These are phyloP conservation scores for Piaya cayana DNA, from an alignment of 2,113 vertebrate species.

Conservation along the genomic window DNA sequence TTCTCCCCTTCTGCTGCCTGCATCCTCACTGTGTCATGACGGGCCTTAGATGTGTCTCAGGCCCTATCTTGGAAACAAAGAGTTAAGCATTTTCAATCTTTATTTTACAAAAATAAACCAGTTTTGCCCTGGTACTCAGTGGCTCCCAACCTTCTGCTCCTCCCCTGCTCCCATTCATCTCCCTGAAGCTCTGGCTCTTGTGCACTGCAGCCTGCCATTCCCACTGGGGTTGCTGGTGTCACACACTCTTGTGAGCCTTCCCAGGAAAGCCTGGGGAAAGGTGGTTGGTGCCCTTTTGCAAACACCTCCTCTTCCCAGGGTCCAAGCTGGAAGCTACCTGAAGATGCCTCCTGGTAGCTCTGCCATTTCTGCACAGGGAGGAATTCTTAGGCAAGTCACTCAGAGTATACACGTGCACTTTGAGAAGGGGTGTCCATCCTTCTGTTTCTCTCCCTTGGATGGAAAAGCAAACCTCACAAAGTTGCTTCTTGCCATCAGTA, in stretches of 20 bases:
- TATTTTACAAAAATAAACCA: slow-evolving; percentile 68
- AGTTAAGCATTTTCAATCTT: slow-evolving; percentile 43
- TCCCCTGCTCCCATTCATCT: background rate
- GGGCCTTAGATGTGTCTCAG: background rate
- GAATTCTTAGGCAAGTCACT: slow-evolving; percentile 17
- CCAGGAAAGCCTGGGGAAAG: background rate
- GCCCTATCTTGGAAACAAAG: slow-evolving; percentile 2
- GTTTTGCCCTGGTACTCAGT: background rate
- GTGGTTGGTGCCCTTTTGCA: background rate
- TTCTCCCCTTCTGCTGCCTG: background rate
- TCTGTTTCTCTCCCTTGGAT: background rate
- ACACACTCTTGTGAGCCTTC: background rate
- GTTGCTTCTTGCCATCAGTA: background rate
- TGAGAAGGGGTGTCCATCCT: background rate
- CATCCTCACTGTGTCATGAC: background rate
- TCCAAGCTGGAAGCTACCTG: background rate
- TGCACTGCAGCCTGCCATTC: rapidly evolving
- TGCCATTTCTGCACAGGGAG: slow-evolving; percentile 4
- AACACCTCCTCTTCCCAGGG: background rate
- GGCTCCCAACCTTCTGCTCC: background rate
- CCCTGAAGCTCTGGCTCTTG: background rate
- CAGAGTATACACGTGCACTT: background rate
- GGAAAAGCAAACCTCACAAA: background rate
- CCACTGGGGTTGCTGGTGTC: background rate
- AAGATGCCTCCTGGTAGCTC: background rate